Evolutionary conservation across 2,888 invertebrate species (phyloP), one percentile per base, ranked within the genome.

Genomic region (Drosophila histrio): DNA sequence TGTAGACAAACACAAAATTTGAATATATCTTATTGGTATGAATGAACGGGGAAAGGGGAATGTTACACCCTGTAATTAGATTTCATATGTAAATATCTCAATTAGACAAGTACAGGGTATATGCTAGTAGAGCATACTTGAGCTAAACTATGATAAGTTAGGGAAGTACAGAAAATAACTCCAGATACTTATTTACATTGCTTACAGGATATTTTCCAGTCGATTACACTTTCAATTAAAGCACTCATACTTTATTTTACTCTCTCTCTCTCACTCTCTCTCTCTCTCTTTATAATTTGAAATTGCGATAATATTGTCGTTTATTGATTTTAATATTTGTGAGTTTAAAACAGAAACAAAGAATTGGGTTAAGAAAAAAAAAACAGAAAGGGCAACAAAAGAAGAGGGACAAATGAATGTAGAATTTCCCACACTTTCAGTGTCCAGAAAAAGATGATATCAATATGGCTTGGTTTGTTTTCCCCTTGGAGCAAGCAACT

Each of bases 301-400:
- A 79, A 71, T 72, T 64, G 71, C 63, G 13, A 39, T 52, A 39
- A 52, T 52, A 39, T 21, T 6, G 21, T 21, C 6, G 21, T 19
- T 30, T 58, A 52, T 39, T 72, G 43, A 54, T 71, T 63, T 21
- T 30, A 46, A 17, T 46, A 32, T 38, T 38, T 44, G 26, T 28
- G 11, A 17, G 11, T 17, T 53, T 2, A 41, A 32, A 24, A 24
- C 11, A 13, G 7, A 26, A 52, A 6, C 24, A 3, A 38, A 22
- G 41, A 77, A 68, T 58, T 79, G 44, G 85, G 81, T 77, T 84
- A 84, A 80, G 26, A 46, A 21, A 22, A 15, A 46, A 21, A 22
- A 15, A 21, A 19, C 17, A 26, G 8, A 13, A 43, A 15, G 28
- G 19, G 4, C 1, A 1, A 15, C 11, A n/a, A 8, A 3, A 22